Evolutionary conservation across 1,140 invertebrate genomes (phyloP).

Genomic region (Ditylenchus dipsaci): DNA sequence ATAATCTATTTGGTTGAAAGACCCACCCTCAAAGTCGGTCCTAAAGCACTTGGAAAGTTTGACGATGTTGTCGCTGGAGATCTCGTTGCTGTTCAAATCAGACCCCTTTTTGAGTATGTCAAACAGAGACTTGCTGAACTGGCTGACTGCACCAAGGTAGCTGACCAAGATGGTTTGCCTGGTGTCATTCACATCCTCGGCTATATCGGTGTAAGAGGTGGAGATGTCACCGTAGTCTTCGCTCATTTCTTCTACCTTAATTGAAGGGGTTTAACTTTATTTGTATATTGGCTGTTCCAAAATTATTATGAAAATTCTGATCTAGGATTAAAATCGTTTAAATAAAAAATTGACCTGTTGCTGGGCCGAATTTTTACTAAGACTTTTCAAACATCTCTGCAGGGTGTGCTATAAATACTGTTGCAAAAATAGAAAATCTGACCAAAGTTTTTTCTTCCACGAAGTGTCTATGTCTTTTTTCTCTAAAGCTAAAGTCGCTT

Average conservation of each 20-base stretch:
- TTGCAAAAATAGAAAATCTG: no score
- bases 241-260: no score
- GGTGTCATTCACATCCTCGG: constrained; percentile 17
- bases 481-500: no score
- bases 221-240: neutral
- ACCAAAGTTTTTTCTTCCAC: no score
- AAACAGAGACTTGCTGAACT: constrained; percentile 32
- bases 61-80: constrained; percentile 10
- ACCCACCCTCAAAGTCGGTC: constrained; percentile 28
- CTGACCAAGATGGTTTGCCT: constrained; percentile 37
- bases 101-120: constrained; percentile 28
- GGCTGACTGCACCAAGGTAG: constrained; percentile 41
- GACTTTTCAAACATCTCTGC: no score
- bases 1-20: no score
- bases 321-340: no score
- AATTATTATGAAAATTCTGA: neutral
- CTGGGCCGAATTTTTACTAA: no score
- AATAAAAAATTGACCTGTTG: no score
- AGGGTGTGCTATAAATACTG: no score
- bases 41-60: constrained; percentile 32
- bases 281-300: neutral
- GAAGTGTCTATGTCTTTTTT: no score
- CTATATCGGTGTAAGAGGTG: neutral
- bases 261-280: no score
- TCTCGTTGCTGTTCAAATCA: constrained; percentile 6